A percentile compares a stretch with the other conserved stretches of the same genome.
These are phyloP conservation scores for Telenomus remus DNA, from an alignment of 1,140 invertebrate genomes.

Conservation along the genomic window DNA sequence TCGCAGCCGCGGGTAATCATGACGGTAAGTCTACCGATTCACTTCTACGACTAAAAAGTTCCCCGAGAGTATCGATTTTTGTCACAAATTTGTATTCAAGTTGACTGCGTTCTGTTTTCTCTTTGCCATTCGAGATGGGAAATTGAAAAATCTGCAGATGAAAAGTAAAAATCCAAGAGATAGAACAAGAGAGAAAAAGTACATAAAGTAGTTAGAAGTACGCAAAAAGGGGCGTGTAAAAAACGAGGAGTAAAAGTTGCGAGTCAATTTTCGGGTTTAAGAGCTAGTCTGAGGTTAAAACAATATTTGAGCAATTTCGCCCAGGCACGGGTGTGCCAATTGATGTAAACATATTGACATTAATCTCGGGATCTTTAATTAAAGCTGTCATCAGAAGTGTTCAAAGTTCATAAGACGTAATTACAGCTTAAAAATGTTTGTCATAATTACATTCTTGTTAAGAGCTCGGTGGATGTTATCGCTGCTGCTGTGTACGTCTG, in stretches of 20 bases:
- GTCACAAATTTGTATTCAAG: too few species aligned
- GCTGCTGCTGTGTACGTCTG: conserved; percentile 5
- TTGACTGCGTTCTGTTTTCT: too few species aligned
- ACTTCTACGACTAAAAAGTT: conserved; percentile 12
- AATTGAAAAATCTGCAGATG: too few species aligned
- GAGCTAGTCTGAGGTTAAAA: background rate
- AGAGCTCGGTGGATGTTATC: conserved; percentile 42
- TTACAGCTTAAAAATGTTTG: conserved; percentile 43
- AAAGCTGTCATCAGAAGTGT: conserved; percentile 17
- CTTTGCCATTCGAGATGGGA: too few species aligned
- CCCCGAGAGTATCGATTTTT: background rate
- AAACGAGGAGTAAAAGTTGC: too few species aligned
- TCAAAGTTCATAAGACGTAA: conserved; percentile 30
- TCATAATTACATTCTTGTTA: conserved; percentile 46
- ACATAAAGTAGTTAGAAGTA: too few species aligned
- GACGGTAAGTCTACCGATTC: conserved; percentile 19
- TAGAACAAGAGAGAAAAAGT: too few species aligned
- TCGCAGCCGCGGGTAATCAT: conserved; percentile 23
- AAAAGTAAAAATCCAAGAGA: too few species aligned
- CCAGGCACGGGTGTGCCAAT: background rate
- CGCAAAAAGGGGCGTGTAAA: too few species aligned
- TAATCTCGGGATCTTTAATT: conserved; percentile 16
- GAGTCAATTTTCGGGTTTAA: too few species aligned
- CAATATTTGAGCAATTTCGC: conserved; percentile 6
- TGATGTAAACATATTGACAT: conserved; percentile 24